phyloP scores from a whole-genome alignment of 2,797 vertebrate species.

The Erethizon dorsatum region DNA sequence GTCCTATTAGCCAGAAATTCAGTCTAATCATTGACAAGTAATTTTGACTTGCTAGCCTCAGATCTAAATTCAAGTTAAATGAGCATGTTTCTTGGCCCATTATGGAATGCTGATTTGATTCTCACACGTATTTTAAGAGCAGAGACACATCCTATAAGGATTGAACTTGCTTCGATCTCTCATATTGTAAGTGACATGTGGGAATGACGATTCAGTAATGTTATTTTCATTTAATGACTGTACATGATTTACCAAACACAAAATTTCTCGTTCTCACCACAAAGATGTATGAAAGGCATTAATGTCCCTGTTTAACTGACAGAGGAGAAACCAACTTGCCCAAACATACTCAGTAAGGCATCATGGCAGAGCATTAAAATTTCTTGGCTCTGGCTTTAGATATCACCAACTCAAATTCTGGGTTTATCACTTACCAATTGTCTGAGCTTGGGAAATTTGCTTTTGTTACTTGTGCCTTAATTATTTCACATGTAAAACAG shows the following conservation, averaged over 20 bases:
- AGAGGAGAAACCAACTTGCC: not conserved
- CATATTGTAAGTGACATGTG: not conserved
- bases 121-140: not conserved
- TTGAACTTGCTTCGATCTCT: not conserved
- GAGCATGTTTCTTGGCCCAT: not conserved
- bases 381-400: not conserved
- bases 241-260: not conserved
- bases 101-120: not conserved
- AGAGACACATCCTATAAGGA: not conserved
- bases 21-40: not conserved
- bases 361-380: not conserved
- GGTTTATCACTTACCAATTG: not conserved
- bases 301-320: not conserved
- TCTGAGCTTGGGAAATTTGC: not conserved
- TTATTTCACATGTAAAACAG: conserved; percentile 17
- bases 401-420: not conserved
- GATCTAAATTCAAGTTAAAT: conserved; percentile 4
- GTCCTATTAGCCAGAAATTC: not conserved
- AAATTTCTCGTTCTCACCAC: not conserved
- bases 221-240: not conserved
- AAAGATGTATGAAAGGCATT: not conserved
- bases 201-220: not conserved
- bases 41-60: not conserved
- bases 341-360: not conserved
- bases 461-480: not conserved